A percentile compares a stretch with the other conserved stretches of the same genome.
phyloP scores from a whole-genome alignment of 2,797 vertebrate species.

The Pelochelys cantorii region DNA sequence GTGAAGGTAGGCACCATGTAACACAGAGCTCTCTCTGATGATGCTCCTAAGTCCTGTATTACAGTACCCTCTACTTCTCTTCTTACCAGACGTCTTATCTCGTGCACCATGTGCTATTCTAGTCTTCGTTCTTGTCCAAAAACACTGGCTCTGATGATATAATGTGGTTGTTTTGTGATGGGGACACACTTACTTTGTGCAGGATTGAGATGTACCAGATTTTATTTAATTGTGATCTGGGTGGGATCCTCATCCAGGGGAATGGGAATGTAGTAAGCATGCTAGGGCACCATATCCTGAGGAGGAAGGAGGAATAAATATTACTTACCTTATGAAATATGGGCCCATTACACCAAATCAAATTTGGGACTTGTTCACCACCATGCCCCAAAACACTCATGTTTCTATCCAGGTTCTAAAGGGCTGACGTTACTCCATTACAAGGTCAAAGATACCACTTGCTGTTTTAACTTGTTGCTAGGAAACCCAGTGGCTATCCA shows the following conservation, averaged over 20 bases:
- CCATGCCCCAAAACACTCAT: neutral
- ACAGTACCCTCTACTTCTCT: constrained; percentile 26
- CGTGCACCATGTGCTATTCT: neutral
- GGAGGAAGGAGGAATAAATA: neutral
- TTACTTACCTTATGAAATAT: neutral
- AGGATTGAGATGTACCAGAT: neutral
- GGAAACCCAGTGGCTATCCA: neutral
- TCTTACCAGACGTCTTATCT: constrained; percentile 41
- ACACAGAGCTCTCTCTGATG: neutral
- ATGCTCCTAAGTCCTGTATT: constrained; percentile 8
- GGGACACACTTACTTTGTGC: constrained; percentile 24
- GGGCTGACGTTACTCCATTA: neutral
- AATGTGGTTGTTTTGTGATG: constrained; percentile 53
- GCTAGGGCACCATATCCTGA: neutral
- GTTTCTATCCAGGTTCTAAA: neutral
- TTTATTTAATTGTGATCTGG: neutral
- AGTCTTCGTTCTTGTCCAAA: constrained; percentile 43
- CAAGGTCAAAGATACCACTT: neutral
- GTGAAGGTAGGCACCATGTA: neutral
- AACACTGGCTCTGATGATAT: constrained; percentile 62
- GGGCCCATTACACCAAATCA: neutral
- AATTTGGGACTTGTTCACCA: neutral
- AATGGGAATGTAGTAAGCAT: neutral
- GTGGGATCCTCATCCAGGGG: neutral
- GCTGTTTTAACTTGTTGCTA: neutral